These are phyloP conservation scores for Drosophila sulfurigaster DNA, from an alignment of 1,140 invertebrate genomes.

Conservation along the genomic window DNA sequence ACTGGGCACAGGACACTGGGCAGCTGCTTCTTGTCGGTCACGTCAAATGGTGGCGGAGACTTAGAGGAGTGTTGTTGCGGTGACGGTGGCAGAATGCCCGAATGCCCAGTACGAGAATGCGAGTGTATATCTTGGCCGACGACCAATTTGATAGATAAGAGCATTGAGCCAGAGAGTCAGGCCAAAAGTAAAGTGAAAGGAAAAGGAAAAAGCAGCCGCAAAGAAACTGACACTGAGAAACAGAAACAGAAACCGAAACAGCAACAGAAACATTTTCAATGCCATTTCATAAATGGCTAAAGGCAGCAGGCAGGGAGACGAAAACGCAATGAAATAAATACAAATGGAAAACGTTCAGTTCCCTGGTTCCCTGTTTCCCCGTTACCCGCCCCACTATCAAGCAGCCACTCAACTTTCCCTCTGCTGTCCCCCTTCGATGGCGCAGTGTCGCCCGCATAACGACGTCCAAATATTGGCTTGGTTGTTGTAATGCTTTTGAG, in stretches of 20 bases:
- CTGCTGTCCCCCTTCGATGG: not conserved
- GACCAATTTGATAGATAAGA: slow-evolving; percentile 80
- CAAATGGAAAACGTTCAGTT: slow-evolving; percentile 67
- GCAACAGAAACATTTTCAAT: slow-evolving; percentile 63
- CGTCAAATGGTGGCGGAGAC: slow-evolving; percentile 26
- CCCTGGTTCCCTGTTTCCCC: not conserved
- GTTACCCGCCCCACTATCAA: no score
- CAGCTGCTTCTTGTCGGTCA: slow-evolving; percentile 41
- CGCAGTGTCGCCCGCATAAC: slow-evolving; percentile 40
- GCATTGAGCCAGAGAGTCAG: slow-evolving; percentile 39
- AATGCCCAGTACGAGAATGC: not conserved
- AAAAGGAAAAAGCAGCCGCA: slow-evolving; percentile 35
- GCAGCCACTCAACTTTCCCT: slow-evolving; percentile 7
- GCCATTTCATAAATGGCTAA: slow-evolving; percentile 75
- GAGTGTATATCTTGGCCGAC: slow-evolving; percentile 50
- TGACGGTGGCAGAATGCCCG: not conserved
- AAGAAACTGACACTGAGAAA: slow-evolving; percentile 46
- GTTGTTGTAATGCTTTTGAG: slow-evolving; percentile 68
- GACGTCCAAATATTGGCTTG: slow-evolving; percentile 77
- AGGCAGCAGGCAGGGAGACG: not conserved
- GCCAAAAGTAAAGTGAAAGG: slow-evolving; percentile 43
- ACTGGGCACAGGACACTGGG: slow-evolving; percentile 1
- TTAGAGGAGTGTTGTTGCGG: not conserved
- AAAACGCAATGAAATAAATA: slow-evolving; percentile 82
- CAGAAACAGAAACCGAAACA: not conserved